Conservation (phyloP, 2,888 invertebrate genomes). For the Psococerastis gibbosa region DNA sequence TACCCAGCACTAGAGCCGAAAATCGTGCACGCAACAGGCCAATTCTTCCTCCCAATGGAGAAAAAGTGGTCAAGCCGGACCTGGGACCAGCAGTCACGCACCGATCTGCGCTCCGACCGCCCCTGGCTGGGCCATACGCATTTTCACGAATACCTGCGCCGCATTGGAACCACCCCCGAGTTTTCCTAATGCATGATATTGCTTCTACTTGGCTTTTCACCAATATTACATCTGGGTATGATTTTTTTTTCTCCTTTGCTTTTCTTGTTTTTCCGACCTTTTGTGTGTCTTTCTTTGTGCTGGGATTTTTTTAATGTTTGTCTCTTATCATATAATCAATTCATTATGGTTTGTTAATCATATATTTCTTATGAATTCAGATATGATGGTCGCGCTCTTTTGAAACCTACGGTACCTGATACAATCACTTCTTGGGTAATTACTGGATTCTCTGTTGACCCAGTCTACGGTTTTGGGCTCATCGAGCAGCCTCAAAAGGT, state of each 20-base stretch:
- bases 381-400: conserved; percentile 19
- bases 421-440: conserved; percentile 71
- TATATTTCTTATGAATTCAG: conserved; percentile 15
- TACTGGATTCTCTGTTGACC: conserved; percentile 64
- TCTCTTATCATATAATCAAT: too few relatives aligned
- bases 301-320: too few relatives aligned
- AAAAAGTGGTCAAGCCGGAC: conserved; percentile 25
- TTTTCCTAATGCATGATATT: conserved; percentile 53
- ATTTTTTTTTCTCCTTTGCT: conserved; percentile 12
- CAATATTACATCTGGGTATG: conserved; percentile 61
- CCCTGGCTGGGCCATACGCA: conserved; percentile 74
- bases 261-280: conserved; percentile 1
- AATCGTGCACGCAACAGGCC: conserved; percentile 19
- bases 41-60: conserved; percentile 18
- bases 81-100: conserved; percentile 31
- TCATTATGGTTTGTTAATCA: too few relatives aligned
- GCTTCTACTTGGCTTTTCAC: conserved; percentile 67
- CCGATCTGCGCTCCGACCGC: conserved; percentile 37
- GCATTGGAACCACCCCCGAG: conserved; percentile 55
- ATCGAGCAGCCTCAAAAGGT: conserved; percentile 43
- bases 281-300: conserved; percentile 3
- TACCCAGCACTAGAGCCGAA: too few relatives aligned
- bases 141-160: conserved; percentile 74
- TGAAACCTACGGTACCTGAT: conserved; percentile 44
- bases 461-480: conserved; percentile 55